phyloP scores from a whole-genome alignment of 2,797 vertebrate genomes.

The Hoplostethus mediterraneus region DNA sequence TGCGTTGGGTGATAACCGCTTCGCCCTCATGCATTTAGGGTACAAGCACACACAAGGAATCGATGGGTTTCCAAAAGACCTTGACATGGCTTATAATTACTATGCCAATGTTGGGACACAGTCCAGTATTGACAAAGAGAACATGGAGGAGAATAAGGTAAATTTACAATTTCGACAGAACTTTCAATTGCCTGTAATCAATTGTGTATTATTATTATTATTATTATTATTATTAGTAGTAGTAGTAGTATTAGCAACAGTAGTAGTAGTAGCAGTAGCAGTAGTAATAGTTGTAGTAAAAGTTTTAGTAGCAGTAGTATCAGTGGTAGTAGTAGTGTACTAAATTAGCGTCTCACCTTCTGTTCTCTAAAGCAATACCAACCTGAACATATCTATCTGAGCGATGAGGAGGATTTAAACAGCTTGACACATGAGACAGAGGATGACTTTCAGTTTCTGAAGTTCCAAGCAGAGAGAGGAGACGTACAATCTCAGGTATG shows the following conservation, averaged over 20 bases:
- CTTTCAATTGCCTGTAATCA: not conserved
- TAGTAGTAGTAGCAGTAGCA: not conserved
- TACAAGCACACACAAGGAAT: slow-evolving; percentile 94
- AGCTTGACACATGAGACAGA: slow-evolving; percentile 83
- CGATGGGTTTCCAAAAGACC: slow-evolving; percentile 89
- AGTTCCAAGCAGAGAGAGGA: slow-evolving; percentile 89
- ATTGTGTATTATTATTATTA: not conserved
- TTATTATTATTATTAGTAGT: not conserved
- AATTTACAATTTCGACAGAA: not conserved
- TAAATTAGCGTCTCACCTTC: slow-evolving; percentile 9
- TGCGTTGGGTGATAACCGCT: slow-evolving; percentile 85
- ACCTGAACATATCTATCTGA: slow-evolving; percentile 88
- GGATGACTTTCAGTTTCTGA: slow-evolving; percentile 89
- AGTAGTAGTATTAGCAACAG: not conserved
- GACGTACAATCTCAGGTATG: slow-evolving; percentile 90
- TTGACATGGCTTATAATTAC: slow-evolving; percentile 90
- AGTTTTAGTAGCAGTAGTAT: not conserved
- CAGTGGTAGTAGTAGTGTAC: not conserved
- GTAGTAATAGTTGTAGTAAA: not conserved
- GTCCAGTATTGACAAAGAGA: slow-evolving; percentile 83
- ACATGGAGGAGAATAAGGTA: slow-evolving; percentile 69
- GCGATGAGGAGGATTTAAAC: slow-evolving; percentile 84
- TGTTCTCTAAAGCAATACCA: slow-evolving; percentile 81
- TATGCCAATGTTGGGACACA: slow-evolving; percentile 90
- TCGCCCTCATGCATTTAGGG: slow-evolving; percentile 93